Evolutionary conservation across 2,113 vertebrate genomes (phyloP).

Genomic region (Bufo gargarizans): DNA sequence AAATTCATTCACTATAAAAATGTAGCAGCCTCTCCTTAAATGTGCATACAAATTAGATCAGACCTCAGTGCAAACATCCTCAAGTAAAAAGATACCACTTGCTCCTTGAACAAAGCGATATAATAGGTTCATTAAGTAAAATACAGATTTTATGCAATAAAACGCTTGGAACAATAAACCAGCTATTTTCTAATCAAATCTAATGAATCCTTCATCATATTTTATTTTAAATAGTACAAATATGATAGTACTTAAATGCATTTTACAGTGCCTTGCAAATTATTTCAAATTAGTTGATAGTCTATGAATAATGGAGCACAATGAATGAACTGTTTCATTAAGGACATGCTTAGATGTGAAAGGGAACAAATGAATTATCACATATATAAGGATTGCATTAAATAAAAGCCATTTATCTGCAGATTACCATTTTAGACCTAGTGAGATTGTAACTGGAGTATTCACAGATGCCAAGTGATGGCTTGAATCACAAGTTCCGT

Average conservation of each 20-base stretch:
- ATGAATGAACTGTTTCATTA: conserved; percentile 63
- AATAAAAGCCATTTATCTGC: conserved; percentile 62
- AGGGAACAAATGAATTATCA: conserved; percentile 64
- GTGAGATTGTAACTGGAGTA: conserved; percentile 53
- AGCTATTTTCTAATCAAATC: conserved; percentile 61
- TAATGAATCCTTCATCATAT: conserved; percentile 61
- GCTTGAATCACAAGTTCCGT: conserved; percentile 45
- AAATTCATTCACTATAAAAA: background rate
- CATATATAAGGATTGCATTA: conserved; percentile 63
- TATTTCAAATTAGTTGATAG: conserved; percentile 65
- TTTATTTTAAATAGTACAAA: conserved; percentile 64
- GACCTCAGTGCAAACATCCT: conserved; percentile 38
- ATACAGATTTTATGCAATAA: conserved; percentile 44
- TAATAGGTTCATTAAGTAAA: conserved; percentile 38
- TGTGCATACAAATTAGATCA: background rate
- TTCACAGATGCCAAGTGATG: conserved; percentile 52
- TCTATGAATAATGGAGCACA: conserved; percentile 62
- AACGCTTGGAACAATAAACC: conserved; percentile 57
- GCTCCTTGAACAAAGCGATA: conserved; percentile 39
- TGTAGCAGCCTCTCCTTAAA: background rate
- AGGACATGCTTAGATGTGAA: conserved; percentile 64
- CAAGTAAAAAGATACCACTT: conserved; percentile 40
- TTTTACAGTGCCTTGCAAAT: conserved; percentile 64
- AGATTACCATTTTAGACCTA: conserved; percentile 59
- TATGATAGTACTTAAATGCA: conserved; percentile 61